Conservation (phyloP, 2,888 invertebrate species). For the Podabrus alpinus region DNA sequence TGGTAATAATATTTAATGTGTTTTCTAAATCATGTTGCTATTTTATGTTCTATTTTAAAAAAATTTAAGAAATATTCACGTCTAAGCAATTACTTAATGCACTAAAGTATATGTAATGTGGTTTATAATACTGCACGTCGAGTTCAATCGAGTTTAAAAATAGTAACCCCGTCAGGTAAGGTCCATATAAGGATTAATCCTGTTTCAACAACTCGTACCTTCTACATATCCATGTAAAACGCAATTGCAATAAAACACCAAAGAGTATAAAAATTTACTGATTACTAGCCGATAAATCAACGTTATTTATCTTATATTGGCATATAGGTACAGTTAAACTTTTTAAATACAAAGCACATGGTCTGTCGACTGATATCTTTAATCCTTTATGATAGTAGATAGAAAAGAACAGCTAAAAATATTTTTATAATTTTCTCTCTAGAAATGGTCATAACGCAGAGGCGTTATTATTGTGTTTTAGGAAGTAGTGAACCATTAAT, state of each 20-base stretch:
- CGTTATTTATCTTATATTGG: neutral
- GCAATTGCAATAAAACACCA: neutral
- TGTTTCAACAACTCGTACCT: slow-evolving; percentile 11
- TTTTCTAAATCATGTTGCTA: neutral
- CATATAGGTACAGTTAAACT: neutral
- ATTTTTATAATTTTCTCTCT: neutral
- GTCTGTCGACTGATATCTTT: neutral
- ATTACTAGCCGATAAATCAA: neutral
- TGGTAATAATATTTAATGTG: neutral
- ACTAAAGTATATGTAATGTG: neutral
- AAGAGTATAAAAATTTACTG: neutral
- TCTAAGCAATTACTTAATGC: neutral
- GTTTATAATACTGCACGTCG: slow-evolving; percentile 25
- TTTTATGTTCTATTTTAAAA: neutral
- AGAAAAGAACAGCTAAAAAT: neutral
- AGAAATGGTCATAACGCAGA: slow-evolving; percentile 2
- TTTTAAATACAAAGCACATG: neutral
- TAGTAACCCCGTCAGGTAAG: slow-evolving; percentile 22
- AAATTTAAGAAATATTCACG: neutral
- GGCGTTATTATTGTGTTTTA: slow-evolving; percentile 6
- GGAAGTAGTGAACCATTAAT: neutral
- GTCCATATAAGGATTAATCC: slow-evolving; percentile 24
- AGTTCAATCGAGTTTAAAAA: slow-evolving; percentile 24
- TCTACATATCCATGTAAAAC: slow-evolving; percentile 9
- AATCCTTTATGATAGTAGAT: neutral